Conservation (phyloP, 2,888 invertebrate genomes). For the Sinhomidia bicolor region DNA sequence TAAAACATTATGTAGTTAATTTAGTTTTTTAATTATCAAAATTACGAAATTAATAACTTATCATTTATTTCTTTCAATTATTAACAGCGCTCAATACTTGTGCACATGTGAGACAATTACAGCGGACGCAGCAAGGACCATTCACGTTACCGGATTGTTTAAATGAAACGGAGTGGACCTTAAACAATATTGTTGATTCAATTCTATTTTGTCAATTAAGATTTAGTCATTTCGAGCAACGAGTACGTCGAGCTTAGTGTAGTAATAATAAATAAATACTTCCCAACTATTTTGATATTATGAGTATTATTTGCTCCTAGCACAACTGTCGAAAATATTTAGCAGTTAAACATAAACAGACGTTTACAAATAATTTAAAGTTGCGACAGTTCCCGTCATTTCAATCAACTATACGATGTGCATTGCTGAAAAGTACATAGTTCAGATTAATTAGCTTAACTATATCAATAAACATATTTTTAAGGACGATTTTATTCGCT, state of each 20-base stretch:
- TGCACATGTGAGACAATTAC: slow-evolving; percentile 78
- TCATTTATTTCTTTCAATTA: background rate
- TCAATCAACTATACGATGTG: no score
- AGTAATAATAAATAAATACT: no score
- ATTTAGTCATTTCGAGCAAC: slow-evolving; percentile 74
- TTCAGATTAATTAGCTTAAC: no score
- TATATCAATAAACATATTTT: no score
- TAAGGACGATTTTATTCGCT: no score
- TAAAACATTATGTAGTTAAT: background rate
- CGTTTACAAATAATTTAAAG: no score
- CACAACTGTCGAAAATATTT: no score
- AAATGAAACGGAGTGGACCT: slow-evolving; percentile 76
- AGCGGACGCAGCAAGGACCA: slow-evolving; percentile 78
- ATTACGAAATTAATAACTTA: background rate
- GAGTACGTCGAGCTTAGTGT: slow-evolving; percentile 47
- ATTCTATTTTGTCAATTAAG: slow-evolving; percentile 77
- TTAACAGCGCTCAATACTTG: slow-evolving; percentile 76
- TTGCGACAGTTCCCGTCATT: no score
- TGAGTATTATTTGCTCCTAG: no score
- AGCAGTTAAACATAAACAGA: no score
- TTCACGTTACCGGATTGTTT: slow-evolving; percentile 78
- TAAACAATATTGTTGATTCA: slow-evolving; percentile 75
- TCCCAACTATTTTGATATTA: no score
- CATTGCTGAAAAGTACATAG: no score
- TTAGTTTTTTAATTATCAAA: background rate